Conservation (phyloP, 1,140 invertebrate species). For the Hydropsyche tenuis region DNA sequence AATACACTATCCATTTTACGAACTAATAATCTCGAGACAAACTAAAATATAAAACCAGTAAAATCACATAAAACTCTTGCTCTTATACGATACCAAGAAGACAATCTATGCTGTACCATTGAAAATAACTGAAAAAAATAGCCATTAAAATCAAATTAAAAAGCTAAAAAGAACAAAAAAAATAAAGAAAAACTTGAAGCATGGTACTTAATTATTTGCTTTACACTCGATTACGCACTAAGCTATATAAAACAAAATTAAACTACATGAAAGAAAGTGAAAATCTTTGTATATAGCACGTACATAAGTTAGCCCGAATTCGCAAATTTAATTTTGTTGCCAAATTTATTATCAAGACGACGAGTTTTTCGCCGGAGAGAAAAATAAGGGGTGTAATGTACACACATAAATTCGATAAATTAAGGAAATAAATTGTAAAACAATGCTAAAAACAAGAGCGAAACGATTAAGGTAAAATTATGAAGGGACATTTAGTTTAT, state of each 20-base stretch:
- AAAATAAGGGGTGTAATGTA: not conserved
- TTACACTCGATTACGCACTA: not conserved
- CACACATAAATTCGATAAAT: slow-evolving; percentile 13
- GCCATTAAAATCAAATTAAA: no score
- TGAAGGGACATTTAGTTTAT: not conserved
- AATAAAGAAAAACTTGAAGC: not conserved
- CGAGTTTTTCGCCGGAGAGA: not conserved
- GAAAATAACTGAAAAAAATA: no score
- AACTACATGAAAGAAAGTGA: no score
- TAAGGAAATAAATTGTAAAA: slow-evolving; percentile 18
- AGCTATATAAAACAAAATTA: slow-evolving; percentile 11
- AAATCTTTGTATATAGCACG: no score
- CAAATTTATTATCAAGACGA: not conserved
- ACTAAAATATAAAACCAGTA: no score
- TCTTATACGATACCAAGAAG: no score
- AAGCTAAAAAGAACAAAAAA: no score
- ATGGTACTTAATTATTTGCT: slow-evolving; percentile 9
- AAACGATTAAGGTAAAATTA: slow-evolving; percentile 1
- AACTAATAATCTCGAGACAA: no score
- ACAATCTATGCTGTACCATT: no score
- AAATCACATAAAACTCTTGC: no score
- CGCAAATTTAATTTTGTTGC: not conserved
- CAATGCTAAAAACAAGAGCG: not conserved
- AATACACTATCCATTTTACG: no score
- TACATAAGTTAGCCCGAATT: not conserved